Conservation (phyloP, 2,797 vertebrate genomes). For the Nothura maculosa region DNA sequence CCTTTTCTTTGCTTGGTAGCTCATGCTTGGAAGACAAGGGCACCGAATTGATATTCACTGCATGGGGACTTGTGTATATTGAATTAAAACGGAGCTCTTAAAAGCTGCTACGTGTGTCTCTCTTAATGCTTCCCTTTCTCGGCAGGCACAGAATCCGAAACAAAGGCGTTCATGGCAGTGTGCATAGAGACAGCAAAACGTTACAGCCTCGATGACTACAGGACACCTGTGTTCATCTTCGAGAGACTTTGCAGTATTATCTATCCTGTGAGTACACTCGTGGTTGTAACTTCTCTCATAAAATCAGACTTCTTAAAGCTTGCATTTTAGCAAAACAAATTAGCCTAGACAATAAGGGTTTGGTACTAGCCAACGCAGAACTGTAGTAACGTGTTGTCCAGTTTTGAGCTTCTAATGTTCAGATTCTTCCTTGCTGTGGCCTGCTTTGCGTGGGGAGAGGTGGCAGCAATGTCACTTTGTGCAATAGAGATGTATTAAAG, state of each 20-base stretch:
- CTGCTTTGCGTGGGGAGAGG: not conserved
- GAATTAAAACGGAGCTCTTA: not conserved
- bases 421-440: not conserved
- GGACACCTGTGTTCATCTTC: conserved; percentile 98
- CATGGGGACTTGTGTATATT: not conserved
- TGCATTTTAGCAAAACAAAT: not conserved
- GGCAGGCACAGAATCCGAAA: conserved; percentile 97
- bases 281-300: not conserved
- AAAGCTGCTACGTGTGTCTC: not conserved
- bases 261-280: conserved; percentile 89
- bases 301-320: not conserved
- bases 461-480: not conserved
- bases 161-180: conserved; percentile 99
- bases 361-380: not conserved
- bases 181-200: conserved; percentile 99
- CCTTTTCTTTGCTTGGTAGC: not conserved
- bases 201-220: conserved; percentile 96
- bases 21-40: not conserved
- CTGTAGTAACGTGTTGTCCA: not conserved
- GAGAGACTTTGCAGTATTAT: conserved; percentile 99
- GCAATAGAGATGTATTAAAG: not conserved
- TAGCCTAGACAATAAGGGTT: not conserved
- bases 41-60: not conserved
- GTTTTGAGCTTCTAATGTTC: rapidly evolving
- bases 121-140: not conserved